phyloP scores from a whole-genome alignment of 2,113 vertebrate genomes.

The Alosa alosa region DNA sequence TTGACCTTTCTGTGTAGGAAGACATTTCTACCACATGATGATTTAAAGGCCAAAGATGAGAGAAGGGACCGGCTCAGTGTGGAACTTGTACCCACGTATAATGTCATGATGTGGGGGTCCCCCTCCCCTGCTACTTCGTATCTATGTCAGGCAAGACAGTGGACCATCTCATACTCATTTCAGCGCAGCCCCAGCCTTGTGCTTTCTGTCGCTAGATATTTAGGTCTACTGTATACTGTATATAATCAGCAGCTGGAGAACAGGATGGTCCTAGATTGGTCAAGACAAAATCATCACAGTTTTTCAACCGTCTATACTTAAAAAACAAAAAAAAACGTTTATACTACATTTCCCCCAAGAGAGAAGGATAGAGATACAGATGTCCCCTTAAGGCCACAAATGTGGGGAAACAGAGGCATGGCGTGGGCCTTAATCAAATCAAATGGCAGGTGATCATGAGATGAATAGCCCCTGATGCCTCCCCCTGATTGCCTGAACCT shows the following conservation, averaged over 20 bases:
- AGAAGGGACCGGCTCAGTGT: constrained; percentile 23
- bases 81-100: background rate
- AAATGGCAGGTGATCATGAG: background rate
- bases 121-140: background rate
- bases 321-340: too few species aligned
- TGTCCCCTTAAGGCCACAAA: background rate
- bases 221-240: too few species aligned
- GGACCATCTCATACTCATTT: background rate
- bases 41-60: constrained; percentile 40
- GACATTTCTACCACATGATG: constrained; percentile 46
- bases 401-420: background rate
- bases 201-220: background rate
- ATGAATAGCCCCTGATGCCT: background rate
- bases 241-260: too few species aligned
- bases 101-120: constrained; percentile 23
- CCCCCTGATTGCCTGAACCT: background rate
- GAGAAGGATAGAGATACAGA: background rate
- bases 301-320: background rate
- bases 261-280: background rate
- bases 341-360: background rate
- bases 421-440: background rate
- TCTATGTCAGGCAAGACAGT: background rate
- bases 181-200: background rate
- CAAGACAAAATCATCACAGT: background rate
- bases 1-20: constrained; percentile 50